Evolutionary conservation across 1,140 invertebrate genomes (phyloP).

Genomic region (Lasioglossum baleicum): DNA sequence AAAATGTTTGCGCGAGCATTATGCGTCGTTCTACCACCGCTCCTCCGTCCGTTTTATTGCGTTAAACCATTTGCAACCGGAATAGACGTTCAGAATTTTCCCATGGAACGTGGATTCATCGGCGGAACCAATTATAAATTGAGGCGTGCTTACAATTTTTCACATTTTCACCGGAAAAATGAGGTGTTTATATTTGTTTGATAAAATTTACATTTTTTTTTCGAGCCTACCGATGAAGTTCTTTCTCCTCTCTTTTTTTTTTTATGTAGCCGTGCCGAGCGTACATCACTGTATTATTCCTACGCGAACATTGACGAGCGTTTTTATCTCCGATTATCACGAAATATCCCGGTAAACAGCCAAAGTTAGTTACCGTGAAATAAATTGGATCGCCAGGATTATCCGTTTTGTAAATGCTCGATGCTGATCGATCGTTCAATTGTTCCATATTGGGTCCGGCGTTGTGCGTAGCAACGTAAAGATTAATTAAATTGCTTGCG

Average conservation of each 20-base stretch:
- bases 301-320: no score
- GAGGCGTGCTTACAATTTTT: no score
- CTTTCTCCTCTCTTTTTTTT: no score
- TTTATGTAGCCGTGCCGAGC: no score
- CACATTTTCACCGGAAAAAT: no score
- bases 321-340: neutral
- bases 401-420: neutral
- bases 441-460: neutral
- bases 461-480: neutral
- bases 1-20: slow-evolving; percentile 44
- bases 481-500: neutral
- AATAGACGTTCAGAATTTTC: slow-evolving; percentile 6
- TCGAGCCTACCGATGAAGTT: no score
- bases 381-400: slow-evolving; percentile 10
- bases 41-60: slow-evolving; percentile 16
- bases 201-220: no score
- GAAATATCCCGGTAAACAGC: neutral
- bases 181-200: no score
- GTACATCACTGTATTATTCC: neutral
- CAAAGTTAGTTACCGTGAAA: slow-evolving; percentile 1
- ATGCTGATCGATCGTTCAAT: neutral
- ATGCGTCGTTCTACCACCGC: neutral
- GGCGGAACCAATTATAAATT: neutral
- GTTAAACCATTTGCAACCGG: slow-evolving; percentile 8
- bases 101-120: neutral